Evolutionary conservation across 1,140 invertebrate genomes (phyloP).

Genomic region (Drosophila mojavensis): DNA sequence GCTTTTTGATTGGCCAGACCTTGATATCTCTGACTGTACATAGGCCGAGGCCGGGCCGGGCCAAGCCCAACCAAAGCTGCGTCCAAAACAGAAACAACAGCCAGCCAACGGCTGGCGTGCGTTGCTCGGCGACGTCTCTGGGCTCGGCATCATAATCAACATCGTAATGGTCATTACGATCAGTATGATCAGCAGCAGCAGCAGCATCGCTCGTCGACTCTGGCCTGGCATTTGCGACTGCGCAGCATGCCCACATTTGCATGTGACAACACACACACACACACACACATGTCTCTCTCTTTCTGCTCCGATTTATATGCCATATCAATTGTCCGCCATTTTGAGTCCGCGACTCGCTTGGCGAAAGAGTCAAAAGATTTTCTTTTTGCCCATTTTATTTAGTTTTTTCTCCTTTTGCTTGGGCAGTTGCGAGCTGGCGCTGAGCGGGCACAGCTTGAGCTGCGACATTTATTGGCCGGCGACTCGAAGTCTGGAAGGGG

Average conservation of each 20-base stretch:
- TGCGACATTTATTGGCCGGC: constrained; percentile 44
- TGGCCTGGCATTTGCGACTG: constrained; percentile 29
- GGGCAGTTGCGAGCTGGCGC: constrained; percentile 30
- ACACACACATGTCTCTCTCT: constrained; percentile 6
- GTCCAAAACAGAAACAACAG: constrained; percentile 24
- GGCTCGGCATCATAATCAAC: constrained; percentile 61
- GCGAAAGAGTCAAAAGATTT: constrained; percentile 11
- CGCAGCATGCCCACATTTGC: constrained; percentile 55
- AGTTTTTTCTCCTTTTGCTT: background rate
- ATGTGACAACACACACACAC: constrained; percentile 18
- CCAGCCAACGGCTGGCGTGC: constrained; percentile 51
- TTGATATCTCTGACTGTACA: constrained; percentile 61
- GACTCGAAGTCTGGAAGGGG: constrained; percentile 5
- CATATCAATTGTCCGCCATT: constrained; percentile 33
- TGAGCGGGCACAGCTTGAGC: constrained; percentile 46
- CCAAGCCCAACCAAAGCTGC: constrained; percentile 32
- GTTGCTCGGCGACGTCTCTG: constrained; percentile 40
- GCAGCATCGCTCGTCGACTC: background rate
- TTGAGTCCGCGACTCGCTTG: constrained; percentile 16
- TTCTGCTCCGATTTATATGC: constrained; percentile 25
- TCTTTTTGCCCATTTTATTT: constrained; percentile 2
- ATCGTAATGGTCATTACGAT: constrained; percentile 12
- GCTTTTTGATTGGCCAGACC: constrained; percentile 81
- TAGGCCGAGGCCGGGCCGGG: constrained; percentile 47
- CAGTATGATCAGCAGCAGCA: constrained; percentile 9